A percentile compares a stretch with the other conserved stretches of the same genome.
phyloP scores from a whole-genome alignment of 2,888 invertebrate species.

The Drosophila planitibia region DNA sequence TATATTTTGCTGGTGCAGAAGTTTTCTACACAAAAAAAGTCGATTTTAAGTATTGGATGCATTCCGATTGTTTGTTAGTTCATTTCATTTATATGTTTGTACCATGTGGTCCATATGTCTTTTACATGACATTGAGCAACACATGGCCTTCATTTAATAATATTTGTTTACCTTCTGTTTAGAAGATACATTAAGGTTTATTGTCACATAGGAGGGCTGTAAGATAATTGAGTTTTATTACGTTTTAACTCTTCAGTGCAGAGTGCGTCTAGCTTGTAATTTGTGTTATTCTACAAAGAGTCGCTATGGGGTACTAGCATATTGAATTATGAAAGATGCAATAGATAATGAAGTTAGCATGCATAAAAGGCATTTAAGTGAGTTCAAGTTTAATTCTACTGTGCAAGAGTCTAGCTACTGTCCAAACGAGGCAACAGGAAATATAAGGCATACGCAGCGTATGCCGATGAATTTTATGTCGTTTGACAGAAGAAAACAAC shows the following conservation, averaged over 20 bases:
- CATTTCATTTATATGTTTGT: neutral
- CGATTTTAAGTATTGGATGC: neutral
- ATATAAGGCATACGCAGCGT: slow-evolving; percentile 26
- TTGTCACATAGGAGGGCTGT: neutral
- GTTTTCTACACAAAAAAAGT: neutral
- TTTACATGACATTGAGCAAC: neutral
- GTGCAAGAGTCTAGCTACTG: neutral
- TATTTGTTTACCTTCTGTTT: neutral
- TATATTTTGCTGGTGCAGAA: neutral
- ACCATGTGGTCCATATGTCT: neutral
- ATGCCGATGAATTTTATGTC: neutral
- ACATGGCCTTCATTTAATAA: neutral
- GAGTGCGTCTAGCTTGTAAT: neutral
- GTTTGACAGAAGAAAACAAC: neutral
- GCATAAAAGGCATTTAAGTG: slow-evolving; percentile 36
- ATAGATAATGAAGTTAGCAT: slow-evolving; percentile 17
- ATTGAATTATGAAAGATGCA: slow-evolving; percentile 38
- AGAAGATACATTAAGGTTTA: neutral
- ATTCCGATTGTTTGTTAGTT: no score
- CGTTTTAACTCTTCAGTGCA: neutral
- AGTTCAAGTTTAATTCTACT: neutral
- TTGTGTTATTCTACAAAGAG: neutral
- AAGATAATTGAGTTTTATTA: slow-evolving; percentile 16
- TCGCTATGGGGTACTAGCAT: neutral
- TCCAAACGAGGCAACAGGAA: neutral